Conservation (phyloP, 1,140 invertebrate genomes). For the Hormaphis cornu region DNA sequence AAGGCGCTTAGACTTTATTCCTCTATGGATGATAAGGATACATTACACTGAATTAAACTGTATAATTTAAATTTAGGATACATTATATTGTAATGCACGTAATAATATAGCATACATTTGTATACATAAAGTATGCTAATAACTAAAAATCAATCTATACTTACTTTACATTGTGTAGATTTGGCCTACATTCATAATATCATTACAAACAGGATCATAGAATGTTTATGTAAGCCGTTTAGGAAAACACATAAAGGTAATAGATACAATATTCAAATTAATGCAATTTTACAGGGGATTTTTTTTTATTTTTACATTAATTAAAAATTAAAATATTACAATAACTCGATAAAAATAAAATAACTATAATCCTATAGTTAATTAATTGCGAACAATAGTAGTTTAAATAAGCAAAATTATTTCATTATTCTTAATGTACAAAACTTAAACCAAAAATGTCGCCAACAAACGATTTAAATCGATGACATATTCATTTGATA, state of each 20-base stretch:
- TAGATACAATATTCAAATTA: background rate
- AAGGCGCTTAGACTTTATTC: no score
- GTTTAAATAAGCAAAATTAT: slow-evolving; percentile 15
- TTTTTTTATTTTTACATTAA: slow-evolving; percentile 26
- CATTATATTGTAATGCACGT: no score
- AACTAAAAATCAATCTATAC: no score
- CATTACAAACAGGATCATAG: no score
- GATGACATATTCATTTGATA: slow-evolving; percentile 15
- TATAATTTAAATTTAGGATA: no score
- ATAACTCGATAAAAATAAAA: slow-evolving; percentile 30
- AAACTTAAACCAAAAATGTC: slow-evolving; percentile 25
- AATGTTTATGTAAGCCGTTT: no score
- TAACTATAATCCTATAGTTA: slow-evolving; percentile 26
- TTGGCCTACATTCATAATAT: no score
- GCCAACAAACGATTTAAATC: slow-evolving; percentile 20
- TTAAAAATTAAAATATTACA: slow-evolving; percentile 31
- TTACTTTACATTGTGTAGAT: no score
- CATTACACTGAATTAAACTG: no score
- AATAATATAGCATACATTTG: no score
- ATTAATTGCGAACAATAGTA: slow-evolving; percentile 22
- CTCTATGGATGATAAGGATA: no score
- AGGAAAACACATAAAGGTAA: background rate
- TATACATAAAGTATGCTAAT: no score
- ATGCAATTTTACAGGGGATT: slow-evolving; percentile 21
- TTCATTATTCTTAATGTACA: slow-evolving; percentile 20